Evolutionary conservation across 2,797 vertebrate species (phyloP).

Genomic region (Hypotaenidia philippensis): DNA sequence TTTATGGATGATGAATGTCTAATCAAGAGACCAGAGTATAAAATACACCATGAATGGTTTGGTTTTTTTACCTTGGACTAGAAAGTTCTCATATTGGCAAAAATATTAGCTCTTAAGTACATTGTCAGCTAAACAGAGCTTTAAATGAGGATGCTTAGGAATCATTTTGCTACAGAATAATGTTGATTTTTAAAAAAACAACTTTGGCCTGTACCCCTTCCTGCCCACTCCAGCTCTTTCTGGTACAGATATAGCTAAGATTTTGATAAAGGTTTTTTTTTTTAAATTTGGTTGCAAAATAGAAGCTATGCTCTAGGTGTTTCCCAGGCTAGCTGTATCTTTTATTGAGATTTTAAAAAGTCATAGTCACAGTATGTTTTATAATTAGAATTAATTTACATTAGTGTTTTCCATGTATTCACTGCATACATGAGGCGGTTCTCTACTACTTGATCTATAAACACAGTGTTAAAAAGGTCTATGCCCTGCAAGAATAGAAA

Average conservation of each 20-base stretch:
- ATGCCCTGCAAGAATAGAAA: background rate
- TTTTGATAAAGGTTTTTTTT: background rate
- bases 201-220: background rate
- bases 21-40: background rate
- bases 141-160: background rate
- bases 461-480: background rate
- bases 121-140: background rate
- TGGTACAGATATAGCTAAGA: background rate
- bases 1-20: conserved; percentile 61
- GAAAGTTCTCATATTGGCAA: background rate
- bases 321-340: background rate
- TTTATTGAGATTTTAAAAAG: background rate
- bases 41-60: background rate
- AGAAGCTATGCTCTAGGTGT: background rate
- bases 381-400: background rate
- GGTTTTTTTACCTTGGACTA: background rate
- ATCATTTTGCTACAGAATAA: background rate
- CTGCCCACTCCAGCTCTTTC: background rate
- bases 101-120: background rate
- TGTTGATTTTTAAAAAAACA: background rate
- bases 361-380: background rate
- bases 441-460: background rate
- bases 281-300: background rate
- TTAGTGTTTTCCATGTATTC: background rate
- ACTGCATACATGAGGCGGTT: background rate